Base-by-base conservation (phyloP, 2,888 invertebrate genomes). In the Azorinus chamasolen region DNA sequence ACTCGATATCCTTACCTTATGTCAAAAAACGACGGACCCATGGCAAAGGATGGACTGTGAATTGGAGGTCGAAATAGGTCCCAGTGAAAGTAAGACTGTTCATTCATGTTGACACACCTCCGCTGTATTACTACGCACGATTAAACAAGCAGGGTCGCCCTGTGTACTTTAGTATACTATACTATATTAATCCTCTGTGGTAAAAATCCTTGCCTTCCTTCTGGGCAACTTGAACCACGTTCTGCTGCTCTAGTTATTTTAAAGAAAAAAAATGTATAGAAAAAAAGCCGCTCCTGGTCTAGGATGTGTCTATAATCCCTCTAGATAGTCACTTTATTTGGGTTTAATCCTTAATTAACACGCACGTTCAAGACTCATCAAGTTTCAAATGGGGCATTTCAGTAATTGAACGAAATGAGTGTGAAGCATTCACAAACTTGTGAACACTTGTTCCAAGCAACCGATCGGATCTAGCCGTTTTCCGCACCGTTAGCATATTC, bases 51-150 rank as follows among this genome's bases (percentile, higher is more conserved):
- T n/a, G 88, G 87, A 24, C 86, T 85, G 66, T 90, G 90, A 6
- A 90, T 79, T 14, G 88, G 88, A 50, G 88, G 87, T 25, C 90
- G 81, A 58, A 90, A 83, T 53, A 90, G 77, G 78, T 90, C 90
- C 90, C 90, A 90, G 61, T 90, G 90, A 78, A 90, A 89, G 66
- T 87, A 89, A 0, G 88, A 85, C 72, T 88, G 90, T 61, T 90
- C 90, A 68, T 90, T 90, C 90, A 90, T 90, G 37, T 0, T 53
- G 32, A 64, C 51, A 46, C 58, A 43, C 53, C 25, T 39, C 37
- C 20, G 25, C 37, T 25, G 25, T 25, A 3, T 51, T 27, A 62
- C 51, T 62, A 62, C 32, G 27, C 51, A 51, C 32, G 51, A 39
- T 51, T 53, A 62, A 51, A 51, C 32, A 32, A 45, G 45, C 45